A percentile compares a stretch with the other conserved stretches of the same genome.
These are phyloP conservation scores for Hydrocynus forskahlii DNA, from an alignment of 2,797 vertebrate species.

Conservation along the genomic window DNA sequence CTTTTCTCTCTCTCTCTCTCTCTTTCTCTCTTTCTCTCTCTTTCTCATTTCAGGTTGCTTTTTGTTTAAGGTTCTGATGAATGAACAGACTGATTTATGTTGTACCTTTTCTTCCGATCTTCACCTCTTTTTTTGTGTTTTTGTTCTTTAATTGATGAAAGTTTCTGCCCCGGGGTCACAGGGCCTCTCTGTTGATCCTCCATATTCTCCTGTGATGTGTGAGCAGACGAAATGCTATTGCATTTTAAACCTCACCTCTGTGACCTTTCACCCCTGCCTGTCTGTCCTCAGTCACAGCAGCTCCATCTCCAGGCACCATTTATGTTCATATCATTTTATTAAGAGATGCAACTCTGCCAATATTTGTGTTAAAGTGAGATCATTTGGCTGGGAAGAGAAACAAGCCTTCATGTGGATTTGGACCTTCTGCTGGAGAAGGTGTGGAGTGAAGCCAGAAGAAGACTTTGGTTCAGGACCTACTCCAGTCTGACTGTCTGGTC, in stretches of 20 bases:
- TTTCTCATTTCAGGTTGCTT: too few species aligned
- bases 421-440: slow-evolving; percentile 42
- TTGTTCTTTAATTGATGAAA: not conserved
- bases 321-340: slow-evolving; percentile 37
- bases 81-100: not conserved
- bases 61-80: too few species aligned
- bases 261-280: not conserved
- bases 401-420: slow-evolving; percentile 39
- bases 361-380: slow-evolving; percentile 38
- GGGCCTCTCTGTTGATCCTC: not conserved
- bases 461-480: not conserved
- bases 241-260: not conserved
- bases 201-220: slow-evolving; percentile 22
- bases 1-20: not conserved
- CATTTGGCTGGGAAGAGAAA: slow-evolving; percentile 49
- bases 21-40: not conserved
- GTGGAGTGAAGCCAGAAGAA: not conserved
- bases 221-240: not conserved
- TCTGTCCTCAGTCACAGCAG: not conserved
- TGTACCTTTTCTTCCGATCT: not conserved
- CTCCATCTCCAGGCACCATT: not conserved
- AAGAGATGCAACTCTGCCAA: slow-evolving; percentile 35
- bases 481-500: not conserved
- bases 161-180: not conserved
- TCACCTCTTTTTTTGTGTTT: not conserved